phyloP scores from a whole-genome alignment of 2,888 invertebrate genomes.

The Diploptera punctata region DNA sequence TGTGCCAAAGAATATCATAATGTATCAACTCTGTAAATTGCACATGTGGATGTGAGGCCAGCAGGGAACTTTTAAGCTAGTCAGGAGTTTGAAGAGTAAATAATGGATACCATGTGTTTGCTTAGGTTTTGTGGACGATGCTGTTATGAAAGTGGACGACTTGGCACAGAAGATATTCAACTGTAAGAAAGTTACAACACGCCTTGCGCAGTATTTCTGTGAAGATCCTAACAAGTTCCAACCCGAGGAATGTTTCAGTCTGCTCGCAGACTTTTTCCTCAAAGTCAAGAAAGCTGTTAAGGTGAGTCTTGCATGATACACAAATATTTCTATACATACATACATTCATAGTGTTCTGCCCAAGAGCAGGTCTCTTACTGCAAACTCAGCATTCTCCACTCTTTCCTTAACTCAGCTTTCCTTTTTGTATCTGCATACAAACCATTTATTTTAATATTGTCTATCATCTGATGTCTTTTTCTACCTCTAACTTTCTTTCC shows the following conservation, averaged over 20 bases:
- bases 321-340: too few relatives aligned
- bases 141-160: constrained; percentile 48
- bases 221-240: constrained; percentile 56
- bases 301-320: too few relatives aligned
- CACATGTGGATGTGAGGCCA: too few relatives aligned
- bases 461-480: too few relatives aligned
- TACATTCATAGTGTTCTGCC: too few relatives aligned
- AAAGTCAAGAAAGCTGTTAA: constrained; percentile 54
- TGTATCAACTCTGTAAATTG: too few relatives aligned
- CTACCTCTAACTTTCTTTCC: too few relatives aligned
- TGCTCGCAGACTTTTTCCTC: constrained; percentile 54
- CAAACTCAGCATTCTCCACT: too few relatives aligned
- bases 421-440: too few relatives aligned
- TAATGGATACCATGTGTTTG: not conserved
- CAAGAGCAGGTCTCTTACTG: too few relatives aligned
- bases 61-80: not conserved
- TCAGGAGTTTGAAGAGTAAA: not conserved
- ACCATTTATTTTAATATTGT: too few relatives aligned
- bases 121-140: constrained; percentile 47
- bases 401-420: too few relatives aligned
- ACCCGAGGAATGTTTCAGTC: constrained; percentile 55
- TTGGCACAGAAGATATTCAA: constrained; percentile 49
- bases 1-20: not conserved
- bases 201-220: constrained; percentile 55
- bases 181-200: constrained; percentile 49